Conservation (phyloP, 2,797 vertebrate species). For the Pyrocephalus nanus region DNA sequence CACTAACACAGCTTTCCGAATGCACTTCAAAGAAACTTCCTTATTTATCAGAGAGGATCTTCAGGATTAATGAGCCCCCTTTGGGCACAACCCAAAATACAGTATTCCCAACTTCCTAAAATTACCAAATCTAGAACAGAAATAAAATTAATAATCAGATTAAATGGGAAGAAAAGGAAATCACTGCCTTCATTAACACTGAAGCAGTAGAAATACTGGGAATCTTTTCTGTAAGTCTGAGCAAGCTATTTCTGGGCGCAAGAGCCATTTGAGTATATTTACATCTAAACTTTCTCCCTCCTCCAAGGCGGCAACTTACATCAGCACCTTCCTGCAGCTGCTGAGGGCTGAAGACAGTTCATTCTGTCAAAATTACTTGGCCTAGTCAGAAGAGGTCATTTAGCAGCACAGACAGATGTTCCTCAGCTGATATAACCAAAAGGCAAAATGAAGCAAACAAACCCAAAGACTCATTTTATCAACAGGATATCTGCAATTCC, state of each 20-base stretch:
- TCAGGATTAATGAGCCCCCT: not conserved
- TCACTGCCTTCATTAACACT: not conserved
- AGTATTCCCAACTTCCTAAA: not conserved
- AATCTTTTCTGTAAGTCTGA: not conserved
- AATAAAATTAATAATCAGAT: not conserved
- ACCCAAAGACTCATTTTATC: not conserved
- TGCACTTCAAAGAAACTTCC: not conserved
- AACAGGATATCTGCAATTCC: not conserved
- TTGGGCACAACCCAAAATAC: not conserved
- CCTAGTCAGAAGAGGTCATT: slow-evolving; percentile 27
- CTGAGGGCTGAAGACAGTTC: slow-evolving; percentile 12
- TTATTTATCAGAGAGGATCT: not conserved
- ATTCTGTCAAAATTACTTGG: slow-evolving; percentile 24
- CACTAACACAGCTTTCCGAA: not conserved
- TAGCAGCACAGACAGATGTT: slow-evolving; percentile 42
- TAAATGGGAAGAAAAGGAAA: not conserved
- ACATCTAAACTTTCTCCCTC: not conserved
- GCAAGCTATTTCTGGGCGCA: not conserved
- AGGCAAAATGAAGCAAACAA: slow-evolving; percentile 11
- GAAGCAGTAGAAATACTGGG: not conserved
- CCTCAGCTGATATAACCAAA: slow-evolving; percentile 24
- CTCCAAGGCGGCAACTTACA: not conserved
- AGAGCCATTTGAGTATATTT: not conserved
- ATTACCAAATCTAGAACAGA: not conserved
- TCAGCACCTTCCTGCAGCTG: slow-evolving; percentile 9